A percentile compares a stretch with the other conserved stretches of the same genome.
Conservation (phyloP, 1,140 invertebrate genomes). For the Spodoptera frugiperda region DNA sequence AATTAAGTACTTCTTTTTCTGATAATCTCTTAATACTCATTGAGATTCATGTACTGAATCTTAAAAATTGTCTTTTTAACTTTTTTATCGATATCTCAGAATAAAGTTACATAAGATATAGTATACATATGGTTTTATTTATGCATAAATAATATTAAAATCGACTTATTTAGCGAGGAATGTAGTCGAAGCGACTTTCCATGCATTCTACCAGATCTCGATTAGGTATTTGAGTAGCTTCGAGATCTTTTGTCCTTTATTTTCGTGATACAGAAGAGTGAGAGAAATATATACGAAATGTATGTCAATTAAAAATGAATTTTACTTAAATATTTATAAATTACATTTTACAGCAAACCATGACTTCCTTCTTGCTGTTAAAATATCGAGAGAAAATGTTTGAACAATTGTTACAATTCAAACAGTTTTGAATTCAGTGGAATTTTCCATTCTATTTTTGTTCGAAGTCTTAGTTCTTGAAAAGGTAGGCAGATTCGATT, state of each 20-base stretch:
- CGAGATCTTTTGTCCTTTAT: not conserved
- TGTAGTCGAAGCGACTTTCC: slow-evolving; percentile 69
- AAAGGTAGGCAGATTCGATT: not conserved
- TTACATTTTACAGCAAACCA: too few relatives aligned
- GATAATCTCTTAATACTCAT: too few relatives aligned
- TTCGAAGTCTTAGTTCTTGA: not conserved
- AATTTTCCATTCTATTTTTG: not conserved
- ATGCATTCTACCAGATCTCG: slow-evolving; percentile 38
- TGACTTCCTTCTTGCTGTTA: too few relatives aligned
- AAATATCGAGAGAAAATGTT: slow-evolving; percentile 13
- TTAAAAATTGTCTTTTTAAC: not conserved
- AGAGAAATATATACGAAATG: not conserved
- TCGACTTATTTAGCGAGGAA: slow-evolving; percentile 63
- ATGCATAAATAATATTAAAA: slow-evolving; percentile 51
- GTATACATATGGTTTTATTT: not conserved
- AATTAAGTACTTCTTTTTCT: too few relatives aligned
- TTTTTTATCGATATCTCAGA: too few relatives aligned
- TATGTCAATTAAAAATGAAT: not conserved
- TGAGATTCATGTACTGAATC: not conserved
- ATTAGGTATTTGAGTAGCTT: not conserved
- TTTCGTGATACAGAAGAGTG: not conserved
- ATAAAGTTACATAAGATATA: too few relatives aligned
- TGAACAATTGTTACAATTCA: slow-evolving; percentile 34
- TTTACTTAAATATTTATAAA: too few relatives aligned
- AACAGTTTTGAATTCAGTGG: not conserved